A percentile compares a stretch with the other conserved stretches of the same genome.
phyloP scores from a whole-genome alignment of 2,113 vertebrate species.

The Coptodon rendalli region DNA sequence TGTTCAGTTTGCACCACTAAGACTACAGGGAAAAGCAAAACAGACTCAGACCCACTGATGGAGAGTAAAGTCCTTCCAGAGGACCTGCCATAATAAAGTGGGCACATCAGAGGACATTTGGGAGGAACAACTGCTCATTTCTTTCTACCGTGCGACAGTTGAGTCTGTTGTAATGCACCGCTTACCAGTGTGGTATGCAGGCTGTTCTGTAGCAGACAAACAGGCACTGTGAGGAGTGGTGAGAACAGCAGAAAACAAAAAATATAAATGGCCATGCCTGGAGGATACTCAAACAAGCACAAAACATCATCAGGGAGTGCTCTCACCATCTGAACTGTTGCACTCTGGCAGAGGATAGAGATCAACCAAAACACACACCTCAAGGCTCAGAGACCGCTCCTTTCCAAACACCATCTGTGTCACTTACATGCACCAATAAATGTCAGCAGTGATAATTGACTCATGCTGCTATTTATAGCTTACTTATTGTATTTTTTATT shows the following conservation, averaged over 20 bases:
- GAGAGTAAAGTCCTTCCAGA: neutral
- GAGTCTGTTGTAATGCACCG: neutral
- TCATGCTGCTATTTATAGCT: neutral
- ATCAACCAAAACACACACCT: neutral
- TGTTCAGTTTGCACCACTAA: neutral
- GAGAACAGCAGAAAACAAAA: neutral
- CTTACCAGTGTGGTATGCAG: neutral
- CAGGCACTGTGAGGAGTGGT: neutral
- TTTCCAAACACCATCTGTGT: neutral
- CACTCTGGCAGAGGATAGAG: neutral
- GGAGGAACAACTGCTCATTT: neutral
- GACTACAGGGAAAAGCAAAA: neutral
- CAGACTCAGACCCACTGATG: neutral
- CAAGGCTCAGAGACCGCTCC: rapidly evolving
- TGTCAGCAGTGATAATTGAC: neutral
- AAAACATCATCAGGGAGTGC: neutral
- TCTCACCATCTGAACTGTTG: neutral
- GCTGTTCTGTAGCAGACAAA: neutral
- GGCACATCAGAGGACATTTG: neutral
- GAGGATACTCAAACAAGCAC: rapidly evolving
- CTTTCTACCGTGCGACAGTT: rapidly evolving
- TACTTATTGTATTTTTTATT: neutral
- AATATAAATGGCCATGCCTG: neutral
- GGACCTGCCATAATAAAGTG: neutral
- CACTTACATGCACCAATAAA: neutral